These are phyloP conservation scores for Microctonus brassicae DNA, from an alignment of 2,888 invertebrate genomes.

Conservation along the genomic window DNA sequence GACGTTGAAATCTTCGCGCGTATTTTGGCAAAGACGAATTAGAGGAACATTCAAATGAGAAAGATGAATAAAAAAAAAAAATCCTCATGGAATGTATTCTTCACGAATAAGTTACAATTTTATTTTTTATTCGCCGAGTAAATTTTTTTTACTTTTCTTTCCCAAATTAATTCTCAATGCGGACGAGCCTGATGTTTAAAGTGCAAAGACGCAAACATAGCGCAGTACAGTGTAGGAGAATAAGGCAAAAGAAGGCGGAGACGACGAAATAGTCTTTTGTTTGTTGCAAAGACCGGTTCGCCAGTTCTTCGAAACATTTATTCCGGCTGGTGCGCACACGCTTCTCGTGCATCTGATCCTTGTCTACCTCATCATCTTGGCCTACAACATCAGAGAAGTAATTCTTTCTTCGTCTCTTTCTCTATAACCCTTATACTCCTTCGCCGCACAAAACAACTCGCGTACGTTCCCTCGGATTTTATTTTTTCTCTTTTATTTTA, in stretches of 20 bases:
- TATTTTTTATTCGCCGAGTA: conserved; percentile 5
- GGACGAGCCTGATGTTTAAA: conserved; percentile 1
- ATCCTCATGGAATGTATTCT: neutral
- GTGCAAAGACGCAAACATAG: conserved; percentile 1
- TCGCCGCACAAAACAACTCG: conserved; percentile 28
- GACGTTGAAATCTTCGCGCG: neutral
- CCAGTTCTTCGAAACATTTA: conserved; percentile 64
- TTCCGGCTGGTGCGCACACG: conserved; percentile 49
- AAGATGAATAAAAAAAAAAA: neutral
- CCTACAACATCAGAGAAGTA: conserved; percentile 24
- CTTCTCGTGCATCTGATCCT: conserved; percentile 26
- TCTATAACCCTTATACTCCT: conserved; percentile 16
- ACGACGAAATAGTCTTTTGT: conserved; percentile 57
- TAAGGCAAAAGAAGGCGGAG: conserved; percentile 27
- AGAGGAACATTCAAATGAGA: neutral
- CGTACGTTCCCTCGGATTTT: conserved; percentile 16
- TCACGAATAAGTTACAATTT: neutral
- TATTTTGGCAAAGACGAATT: neutral
- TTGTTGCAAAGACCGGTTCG: conserved; percentile 59
- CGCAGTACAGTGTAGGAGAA: neutral
- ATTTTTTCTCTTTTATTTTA: conserved; percentile 1
- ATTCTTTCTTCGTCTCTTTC: conserved; percentile 4
- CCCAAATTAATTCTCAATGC: conserved; percentile 5
- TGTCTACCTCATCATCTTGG: conserved; percentile 17
- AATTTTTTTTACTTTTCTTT: neutral